Base-by-base conservation (phyloP, 2,113 vertebrate genomes). In the Erythrocercus mccallii region DNA sequence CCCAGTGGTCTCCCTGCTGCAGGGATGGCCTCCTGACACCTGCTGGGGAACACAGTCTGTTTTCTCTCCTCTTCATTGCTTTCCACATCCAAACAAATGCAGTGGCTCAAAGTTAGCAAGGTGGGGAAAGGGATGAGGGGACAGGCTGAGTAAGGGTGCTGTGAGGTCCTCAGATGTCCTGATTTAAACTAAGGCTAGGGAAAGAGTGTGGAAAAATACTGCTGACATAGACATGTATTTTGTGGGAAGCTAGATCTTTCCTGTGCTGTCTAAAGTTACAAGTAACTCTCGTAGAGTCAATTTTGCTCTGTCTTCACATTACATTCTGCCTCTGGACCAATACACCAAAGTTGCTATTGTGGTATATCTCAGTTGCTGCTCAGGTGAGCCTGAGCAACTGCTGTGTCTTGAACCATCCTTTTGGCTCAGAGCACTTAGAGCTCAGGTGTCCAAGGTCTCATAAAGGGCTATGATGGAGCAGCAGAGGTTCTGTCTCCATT, bases 171-270 rank as follows among this genome's bases (percentile, higher is more conserved):
- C 20, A 15, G 27, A 35, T 21, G 11, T 33, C 15, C 37, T 68
- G 25, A 68, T 62, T 86, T 84, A 73, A 86, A 57, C 22, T 53
- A 15, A 31, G 6, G 17, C 21, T 65, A 44, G 19, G 24, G 35
- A 79, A 82, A 68, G 23, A 53, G 12, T 16, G 40, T 1, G 0
- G 10, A 11, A 92, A 81, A 70, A 64, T 19, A 44, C 2, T 6
- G 2, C 17, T 82, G 30, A 37, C 15, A 58, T 0, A 18, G 5
- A 50, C 3, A 12, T 0, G 0, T 10, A 30, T 38, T 81, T 51
- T 50, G 5, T 54, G 53, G 20, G 48, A 81, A 90, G n/a, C 12
- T 45, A 40, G 20, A 37, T 48, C 37, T 57, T 83, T 82, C 35
- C 45, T 6, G 2, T 13, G 27, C 17, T 88, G 57, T 13, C 28